Evolutionary conservation across 53 echinoderm and acorn worm genomes (phyloP).

Genomic region (Mesocentrotus franciscanus): DNA sequence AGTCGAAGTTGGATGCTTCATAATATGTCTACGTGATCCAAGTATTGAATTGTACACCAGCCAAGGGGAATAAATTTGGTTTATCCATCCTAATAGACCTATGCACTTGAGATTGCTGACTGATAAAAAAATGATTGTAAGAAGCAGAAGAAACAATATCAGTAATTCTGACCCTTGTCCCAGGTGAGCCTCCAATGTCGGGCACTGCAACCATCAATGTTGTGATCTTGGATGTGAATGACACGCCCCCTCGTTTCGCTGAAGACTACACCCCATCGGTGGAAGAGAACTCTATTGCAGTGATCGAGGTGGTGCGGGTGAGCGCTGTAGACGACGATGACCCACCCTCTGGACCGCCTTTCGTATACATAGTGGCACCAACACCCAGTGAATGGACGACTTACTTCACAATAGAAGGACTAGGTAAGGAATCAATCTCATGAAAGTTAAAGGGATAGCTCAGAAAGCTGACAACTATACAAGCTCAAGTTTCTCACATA

Average conservation of each 20-base stretch:
- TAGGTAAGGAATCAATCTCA: constrained; percentile 50
- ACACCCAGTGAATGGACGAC: not conserved
- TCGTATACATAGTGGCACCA: constrained; percentile 60
- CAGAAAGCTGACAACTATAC: too few species aligned
- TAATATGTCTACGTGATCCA: too few species aligned
- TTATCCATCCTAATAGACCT: too few species aligned
- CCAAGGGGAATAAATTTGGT: too few species aligned
- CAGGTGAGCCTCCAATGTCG: constrained; percentile 82
- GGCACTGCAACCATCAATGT: constrained; percentile 80
- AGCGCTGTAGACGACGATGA: constrained; percentile 81
- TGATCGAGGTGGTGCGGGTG: constrained; percentile 67
- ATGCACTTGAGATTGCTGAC: too few species aligned
- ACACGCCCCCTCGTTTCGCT: constrained; percentile 85
- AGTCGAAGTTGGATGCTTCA: too few species aligned
- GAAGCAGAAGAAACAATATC: too few species aligned
- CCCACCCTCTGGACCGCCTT: constrained; percentile 66
- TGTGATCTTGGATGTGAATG: constrained; percentile 79
- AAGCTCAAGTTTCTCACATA: too few species aligned
- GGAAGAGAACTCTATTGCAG: constrained; percentile 63
- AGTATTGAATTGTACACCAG: too few species aligned
- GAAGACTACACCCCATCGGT: constrained; percentile 77
- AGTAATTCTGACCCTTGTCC: not conserved
- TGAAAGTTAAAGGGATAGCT: too few species aligned
- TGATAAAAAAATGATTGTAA: too few species aligned
- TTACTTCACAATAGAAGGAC: constrained; percentile 49